phyloP scores from a whole-genome alignment of 2,113 vertebrate genomes.

The Gymnogyps californianus region DNA sequence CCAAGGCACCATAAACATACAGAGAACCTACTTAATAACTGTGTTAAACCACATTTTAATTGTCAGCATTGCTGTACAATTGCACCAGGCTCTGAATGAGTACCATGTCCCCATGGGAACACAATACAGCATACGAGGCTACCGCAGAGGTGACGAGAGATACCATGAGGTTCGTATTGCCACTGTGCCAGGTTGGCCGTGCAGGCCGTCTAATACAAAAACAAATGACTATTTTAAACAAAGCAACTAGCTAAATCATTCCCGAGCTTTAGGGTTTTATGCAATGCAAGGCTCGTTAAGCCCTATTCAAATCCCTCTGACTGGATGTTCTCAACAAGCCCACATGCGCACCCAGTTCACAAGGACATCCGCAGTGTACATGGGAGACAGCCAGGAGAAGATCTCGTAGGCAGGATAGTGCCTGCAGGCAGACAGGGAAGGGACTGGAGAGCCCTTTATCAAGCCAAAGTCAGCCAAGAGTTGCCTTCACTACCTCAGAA shows the following conservation, averaged over 20 bases:
- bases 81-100: neutral
- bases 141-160: neutral
- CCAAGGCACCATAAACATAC: neutral
- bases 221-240: neutral
- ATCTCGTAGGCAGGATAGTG: fast-evolving
- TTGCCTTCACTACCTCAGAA: neutral
- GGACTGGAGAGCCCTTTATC: neutral
- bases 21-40: neutral
- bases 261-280: neutral
- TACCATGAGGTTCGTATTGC: fast-evolving
- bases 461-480: neutral
- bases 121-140: neutral
- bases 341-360: neutral
- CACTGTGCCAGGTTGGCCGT: neutral
- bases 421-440: neutral
- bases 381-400: fast-evolving
- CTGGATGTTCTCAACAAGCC: neutral
- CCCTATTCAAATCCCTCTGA: neutral
- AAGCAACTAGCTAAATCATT: too few relatives aligned
- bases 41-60: neutral
- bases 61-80: too few relatives aligned
- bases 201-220: fast-evolving
- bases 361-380: fast-evolving
- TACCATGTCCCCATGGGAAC: fast-evolving
- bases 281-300: fast-evolving